Conservation (phyloP, 2,113 vertebrate species). For the Pterocles burchelli region DNA sequence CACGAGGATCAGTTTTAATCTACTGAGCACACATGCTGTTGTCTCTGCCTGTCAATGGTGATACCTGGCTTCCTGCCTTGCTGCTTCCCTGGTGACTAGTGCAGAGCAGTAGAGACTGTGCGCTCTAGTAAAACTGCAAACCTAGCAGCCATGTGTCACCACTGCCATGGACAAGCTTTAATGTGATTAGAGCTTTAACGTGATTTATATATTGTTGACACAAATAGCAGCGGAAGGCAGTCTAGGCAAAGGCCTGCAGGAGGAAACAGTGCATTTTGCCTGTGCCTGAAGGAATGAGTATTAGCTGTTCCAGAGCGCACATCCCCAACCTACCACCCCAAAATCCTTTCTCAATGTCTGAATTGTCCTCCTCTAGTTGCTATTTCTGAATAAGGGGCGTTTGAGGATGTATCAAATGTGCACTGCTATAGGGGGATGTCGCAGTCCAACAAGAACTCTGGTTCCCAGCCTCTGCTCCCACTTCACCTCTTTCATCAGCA, state of each 20-base stretch:
- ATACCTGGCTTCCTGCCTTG: background rate
- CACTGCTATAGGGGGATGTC: too few species aligned
- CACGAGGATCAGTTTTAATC: background rate
- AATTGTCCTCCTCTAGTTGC: background rate
- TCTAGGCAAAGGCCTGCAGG: background rate
- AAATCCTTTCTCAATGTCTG: background rate
- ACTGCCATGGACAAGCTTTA: rapidly evolving
- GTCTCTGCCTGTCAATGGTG: background rate
- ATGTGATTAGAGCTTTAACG: background rate
- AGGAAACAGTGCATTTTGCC: background rate
- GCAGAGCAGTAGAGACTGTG: background rate
- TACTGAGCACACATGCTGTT: background rate
- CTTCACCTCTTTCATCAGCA: background rate
- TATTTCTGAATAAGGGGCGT: background rate
- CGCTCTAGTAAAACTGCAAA: background rate
- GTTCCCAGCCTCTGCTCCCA: background rate
- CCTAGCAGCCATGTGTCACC: background rate
- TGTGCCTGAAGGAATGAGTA: background rate
- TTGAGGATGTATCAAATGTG: background rate
- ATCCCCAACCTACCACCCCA: too few species aligned
- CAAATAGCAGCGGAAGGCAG: background rate
- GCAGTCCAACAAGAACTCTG: background rate
- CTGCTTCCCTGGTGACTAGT: background rate
- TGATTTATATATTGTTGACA: background rate
- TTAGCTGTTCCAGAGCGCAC: background rate